Base-by-base conservation (phyloP, 2,797 vertebrate genomes). In the Avahi laniger region DNA sequence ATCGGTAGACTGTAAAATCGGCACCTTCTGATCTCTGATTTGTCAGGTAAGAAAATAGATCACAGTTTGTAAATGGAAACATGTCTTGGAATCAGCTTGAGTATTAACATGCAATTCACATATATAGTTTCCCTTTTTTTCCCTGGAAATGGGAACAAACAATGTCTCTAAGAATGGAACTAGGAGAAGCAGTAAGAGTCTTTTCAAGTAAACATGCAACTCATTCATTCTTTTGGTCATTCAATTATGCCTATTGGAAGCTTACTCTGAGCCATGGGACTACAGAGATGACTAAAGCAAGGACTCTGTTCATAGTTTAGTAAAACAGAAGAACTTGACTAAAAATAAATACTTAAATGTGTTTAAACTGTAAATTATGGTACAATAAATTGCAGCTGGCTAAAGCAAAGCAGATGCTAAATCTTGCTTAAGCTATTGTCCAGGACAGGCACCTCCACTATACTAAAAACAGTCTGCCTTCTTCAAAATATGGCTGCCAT, bases 11-110 rank as follows among this genome's bases (percentile, higher is more conserved):
- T 57, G 7, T 72, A 65, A 59, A 65, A 50, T 83, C 57, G 35
- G 38, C 61, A 59, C 38, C 50, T 89, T 92, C 61, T 87, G 89
- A 86, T 85, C 46, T 89, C 88, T 57, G 50, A 81, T 38, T 81
- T 63, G 54, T 30, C 72, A 91, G 17, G 33, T 83, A 48, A 95
- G 80, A 78, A 91, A 95, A 85, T 7, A 26, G 65, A 76, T 67
- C 59, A 63, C 18, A 13, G 83, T 95, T 93, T 67, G 50, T 38
- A 91, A 92, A 35, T 83, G 59, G n/a, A 95, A 97, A 83, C 54
- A 85, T 33, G 61, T 72, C 70, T 88, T 59, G 2, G 28, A 86
- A 88, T 87, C 73, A n/a, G 18, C 63, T 88, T 85, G 73, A 78
- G 18, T 75, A 6, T 76, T 91, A 90, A 59, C 83, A 75, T 86